Base-by-base conservation (phyloP, 1,140 invertebrate species). In the Vanessa tameamea region DNA sequence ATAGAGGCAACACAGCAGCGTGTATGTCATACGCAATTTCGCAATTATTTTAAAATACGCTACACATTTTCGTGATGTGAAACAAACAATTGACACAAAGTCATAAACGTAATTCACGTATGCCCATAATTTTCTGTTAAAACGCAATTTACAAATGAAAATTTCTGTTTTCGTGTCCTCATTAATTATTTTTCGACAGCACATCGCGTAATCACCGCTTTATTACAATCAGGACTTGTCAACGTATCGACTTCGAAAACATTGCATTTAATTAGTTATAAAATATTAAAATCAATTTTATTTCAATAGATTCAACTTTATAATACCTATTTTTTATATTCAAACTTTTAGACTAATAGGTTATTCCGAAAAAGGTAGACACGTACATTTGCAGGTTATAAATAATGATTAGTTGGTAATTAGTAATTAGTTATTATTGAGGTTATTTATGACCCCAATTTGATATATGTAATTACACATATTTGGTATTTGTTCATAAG, bases 51-150 rank as follows among this genome's bases (percentile, higher is more conserved):
- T 61, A 61, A 61, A 61, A 61, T 61, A 15, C 7, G 31, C 57
- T 37, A 37, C 23, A 61, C 14, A 61, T 43, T 61, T 61, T 61
- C 23, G 57, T 37, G 57, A 61, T 61, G 57, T 61, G 57, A 61
- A 61, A 61, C 31, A 61, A 64, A 64, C 63, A 64, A 48, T 77
- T 71, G 76, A 77, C 72, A 73, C 57, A 72, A 61, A 64, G 64
- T 64, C 76, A 71, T 74, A 68, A 77, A 70, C 69, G 55, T 71
- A 67, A 69, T 68, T 70, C 72, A 69, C 64, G 69, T 48, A 31
- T 20, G 43, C 53, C 72, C 72, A 77, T 77, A 71, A 74, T 67
- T 77, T 77, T 74, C 68, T 73, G 76, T 77, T 77, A 77, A 77
- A 77, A 77, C 48, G 68, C 76, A 74, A 77, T 74, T 68, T 66